Evolutionary conservation across 2,113 vertebrate species (phyloP).

Genomic region (Microtus richardsoni): DNA sequence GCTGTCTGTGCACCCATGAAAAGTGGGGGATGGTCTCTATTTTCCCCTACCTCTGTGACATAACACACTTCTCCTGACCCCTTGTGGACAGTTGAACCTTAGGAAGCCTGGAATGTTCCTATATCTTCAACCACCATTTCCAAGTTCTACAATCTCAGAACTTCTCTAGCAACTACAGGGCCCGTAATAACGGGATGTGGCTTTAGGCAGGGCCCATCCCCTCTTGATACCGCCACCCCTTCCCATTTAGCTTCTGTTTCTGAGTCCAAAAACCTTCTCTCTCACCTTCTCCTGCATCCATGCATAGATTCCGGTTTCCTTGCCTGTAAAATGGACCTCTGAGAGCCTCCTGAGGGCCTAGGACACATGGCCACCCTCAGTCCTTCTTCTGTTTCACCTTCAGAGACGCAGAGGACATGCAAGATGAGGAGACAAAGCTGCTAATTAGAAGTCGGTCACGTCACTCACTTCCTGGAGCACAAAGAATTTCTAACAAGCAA

Average conservation of each 20-base stretch:
- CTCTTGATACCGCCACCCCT: no score
- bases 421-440: neutral
- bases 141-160: neutral
- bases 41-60: fast-evolving
- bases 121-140: neutral
- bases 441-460: neutral
- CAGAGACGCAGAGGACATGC: neutral
- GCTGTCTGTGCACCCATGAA: no score
- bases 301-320: neutral
- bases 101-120: neutral
- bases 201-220: neutral
- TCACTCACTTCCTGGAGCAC: neutral
- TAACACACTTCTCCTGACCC: neutral
- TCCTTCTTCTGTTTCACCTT: neutral
- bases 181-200: neutral
- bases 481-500: neutral
- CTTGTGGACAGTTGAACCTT: neutral
- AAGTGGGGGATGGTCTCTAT: no score
- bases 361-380: no score
- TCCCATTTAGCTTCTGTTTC: neutral
- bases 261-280: neutral
- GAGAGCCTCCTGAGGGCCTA: neutral
- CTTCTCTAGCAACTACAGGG: neutral
- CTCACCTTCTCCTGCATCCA: neutral
- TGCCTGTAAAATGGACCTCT: neutral